These are phyloP conservation scores for Halcyon badia DNA, from an alignment of 2,797 vertebrate species.

Conservation along the genomic window DNA sequence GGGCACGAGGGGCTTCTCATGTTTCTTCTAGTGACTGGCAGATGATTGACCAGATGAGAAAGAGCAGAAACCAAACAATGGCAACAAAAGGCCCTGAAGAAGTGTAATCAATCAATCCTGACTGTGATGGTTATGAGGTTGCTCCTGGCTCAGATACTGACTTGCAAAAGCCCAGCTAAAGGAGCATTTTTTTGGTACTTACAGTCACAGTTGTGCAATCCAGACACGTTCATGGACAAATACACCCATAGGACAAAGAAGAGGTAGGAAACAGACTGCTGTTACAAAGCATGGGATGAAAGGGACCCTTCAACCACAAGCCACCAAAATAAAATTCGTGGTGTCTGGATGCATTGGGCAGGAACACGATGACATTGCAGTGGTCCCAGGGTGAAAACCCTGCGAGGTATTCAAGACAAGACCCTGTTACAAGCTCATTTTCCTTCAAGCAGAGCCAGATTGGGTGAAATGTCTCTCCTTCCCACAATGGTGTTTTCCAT, in stretches of 20 bases:
- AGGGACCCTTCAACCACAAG: background rate
- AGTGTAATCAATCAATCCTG: background rate
- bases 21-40: background rate
- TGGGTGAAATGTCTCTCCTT: background rate
- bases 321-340: accelerated
- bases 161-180: background rate
- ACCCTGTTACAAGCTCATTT: background rate
- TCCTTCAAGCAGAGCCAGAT: background rate
- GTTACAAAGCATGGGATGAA: background rate
- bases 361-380: background rate
- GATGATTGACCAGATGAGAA: background rate
- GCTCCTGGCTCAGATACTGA: background rate
- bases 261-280: background rate
- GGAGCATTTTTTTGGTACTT: background rate
- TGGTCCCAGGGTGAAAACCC: background rate
- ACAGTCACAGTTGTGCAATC: background rate
- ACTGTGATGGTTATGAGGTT: accelerated
- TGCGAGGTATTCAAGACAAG: background rate
- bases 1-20: accelerated
- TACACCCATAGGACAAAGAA: background rate
- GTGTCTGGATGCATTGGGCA: background rate
- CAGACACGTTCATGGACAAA: background rate
- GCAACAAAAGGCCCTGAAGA: accelerated
- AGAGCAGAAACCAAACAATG: accelerated
- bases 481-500: accelerated